These are phyloP conservation scores for Myopa testacea DNA, from an alignment of 2,888 invertebrate genomes.

Conservation along the genomic window DNA sequence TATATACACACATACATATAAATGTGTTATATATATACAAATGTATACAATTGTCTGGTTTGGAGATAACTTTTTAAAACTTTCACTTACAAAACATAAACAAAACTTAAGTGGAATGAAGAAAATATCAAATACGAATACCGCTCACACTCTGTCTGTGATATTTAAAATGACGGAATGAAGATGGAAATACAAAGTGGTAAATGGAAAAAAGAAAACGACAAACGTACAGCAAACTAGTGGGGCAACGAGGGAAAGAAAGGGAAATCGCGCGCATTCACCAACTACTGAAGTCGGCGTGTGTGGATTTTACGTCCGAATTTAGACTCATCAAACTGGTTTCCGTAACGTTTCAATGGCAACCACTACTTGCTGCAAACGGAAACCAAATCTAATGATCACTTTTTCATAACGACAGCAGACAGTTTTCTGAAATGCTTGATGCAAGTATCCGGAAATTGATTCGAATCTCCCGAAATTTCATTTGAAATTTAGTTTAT, in stretches of 20 bases:
- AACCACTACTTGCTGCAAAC: conserved; percentile 14
- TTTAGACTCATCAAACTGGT: conserved; percentile 26
- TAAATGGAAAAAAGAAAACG: conserved; percentile 23
- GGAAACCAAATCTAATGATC: conserved; percentile 11
- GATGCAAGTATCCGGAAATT: no score
- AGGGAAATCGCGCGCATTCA: not conserved
- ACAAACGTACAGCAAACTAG: not conserved
- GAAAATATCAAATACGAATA: conserved; percentile 4
- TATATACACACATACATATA: no score
- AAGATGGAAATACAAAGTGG: conserved; percentile 3
- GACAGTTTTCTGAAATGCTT: no score
- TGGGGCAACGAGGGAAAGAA: not conserved
- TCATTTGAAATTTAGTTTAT: no score
- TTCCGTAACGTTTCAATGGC: conserved; percentile 29
- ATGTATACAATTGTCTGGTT: no score
- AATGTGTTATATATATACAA: no score
- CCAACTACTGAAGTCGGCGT: not conserved
- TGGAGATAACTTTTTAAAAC: conserved; percentile 22
- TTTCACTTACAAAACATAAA: conserved; percentile 30
- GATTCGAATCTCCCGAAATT: no score
- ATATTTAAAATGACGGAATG: conserved; percentile 11
- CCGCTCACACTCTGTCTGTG: not conserved
- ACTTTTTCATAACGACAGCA: conserved; percentile 18
- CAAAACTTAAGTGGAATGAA: conserved; percentile 7
- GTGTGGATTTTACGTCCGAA: not conserved